Conservation (phyloP, 2,888 invertebrate species). For the Plusia festucae region DNA sequence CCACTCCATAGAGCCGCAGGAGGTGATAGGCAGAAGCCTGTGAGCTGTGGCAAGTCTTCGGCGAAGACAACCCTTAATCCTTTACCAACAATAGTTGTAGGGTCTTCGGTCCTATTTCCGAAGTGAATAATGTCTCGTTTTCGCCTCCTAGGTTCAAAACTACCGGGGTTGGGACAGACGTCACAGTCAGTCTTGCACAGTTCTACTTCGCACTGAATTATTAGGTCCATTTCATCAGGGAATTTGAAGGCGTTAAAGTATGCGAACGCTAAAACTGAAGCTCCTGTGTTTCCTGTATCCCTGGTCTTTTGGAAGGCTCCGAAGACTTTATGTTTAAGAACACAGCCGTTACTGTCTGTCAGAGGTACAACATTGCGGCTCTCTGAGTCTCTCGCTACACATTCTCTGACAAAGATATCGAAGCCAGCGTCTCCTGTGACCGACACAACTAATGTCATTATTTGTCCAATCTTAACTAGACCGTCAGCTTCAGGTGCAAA, state of each 20-base stretch:
- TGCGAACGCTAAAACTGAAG: constrained; percentile 93
- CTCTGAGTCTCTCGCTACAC: constrained; percentile 92
- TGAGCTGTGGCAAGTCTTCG: constrained; percentile 89
- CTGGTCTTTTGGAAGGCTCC: constrained; percentile 95
- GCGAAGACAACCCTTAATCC: constrained; percentile 92
- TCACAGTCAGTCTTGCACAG: constrained; percentile 94
- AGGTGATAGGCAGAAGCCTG: constrained; percentile 90
- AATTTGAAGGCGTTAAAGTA: constrained; percentile 95
- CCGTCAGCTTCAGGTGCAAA: constrained; percentile 93
- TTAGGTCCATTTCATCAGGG: constrained; percentile 95
- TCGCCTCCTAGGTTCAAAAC: constrained; percentile 85
- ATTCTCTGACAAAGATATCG: constrained; percentile 94
- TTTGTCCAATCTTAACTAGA: constrained; percentile 94
- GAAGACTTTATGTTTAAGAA: constrained; percentile 94
- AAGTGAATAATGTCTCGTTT: constrained; percentile 82
- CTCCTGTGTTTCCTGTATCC: constrained; percentile 92
- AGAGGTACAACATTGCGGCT: constrained; percentile 91
- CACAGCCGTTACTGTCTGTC: constrained; percentile 93
- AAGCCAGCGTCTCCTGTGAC: constrained; percentile 94
- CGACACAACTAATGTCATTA: constrained; percentile 94
- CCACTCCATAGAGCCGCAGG: constrained; percentile 91
- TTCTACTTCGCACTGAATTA: constrained; percentile 95
- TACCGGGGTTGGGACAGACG: constrained; percentile 92
- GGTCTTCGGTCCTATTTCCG: constrained; percentile 87
- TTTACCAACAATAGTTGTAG: constrained; percentile 91